Base-by-base conservation (phyloP, 2,888 invertebrate genomes). In the Rhorus exstirpatorius region DNA sequence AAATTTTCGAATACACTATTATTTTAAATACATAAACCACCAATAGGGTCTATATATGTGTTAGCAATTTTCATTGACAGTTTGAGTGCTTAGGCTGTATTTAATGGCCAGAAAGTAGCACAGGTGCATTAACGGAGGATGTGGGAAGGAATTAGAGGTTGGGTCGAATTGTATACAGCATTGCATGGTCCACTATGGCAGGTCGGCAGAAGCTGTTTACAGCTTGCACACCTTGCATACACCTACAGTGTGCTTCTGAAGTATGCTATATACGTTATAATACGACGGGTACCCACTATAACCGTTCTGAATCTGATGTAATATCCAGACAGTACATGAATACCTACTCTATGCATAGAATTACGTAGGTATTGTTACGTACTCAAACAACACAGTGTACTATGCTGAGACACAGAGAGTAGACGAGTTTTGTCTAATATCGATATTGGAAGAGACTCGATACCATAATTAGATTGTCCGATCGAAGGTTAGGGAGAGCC, bases 91-190 rank as follows among this genome's bases (percentile, higher is more conserved):
- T 75, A 35, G 46, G 38, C 63, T 75, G 41, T 75, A 44, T 74
- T 63, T 68, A 68, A 79, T 75, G 74, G 79, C 61, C 68, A 24
- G 46, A 60, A 63, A 61, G 75, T 70, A 67, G 67, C 67, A n/a
- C 61, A 53, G 74, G 75, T 75, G 63, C 68, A 68, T 55, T 68
- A 70, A 70, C 63, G 53, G 17, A 51, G 19, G 46, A n/a, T 44
- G 63, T 24, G 24, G n/a, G 44, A 44, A 24, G 63, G 24, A 21
- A 63, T 24, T 63, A 14, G 24, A 19, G 63, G 61, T 19, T 14
- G 58, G 24, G 17, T 58, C 61, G 53, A 61, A 70, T 75, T 63
- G 74, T 70, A 24, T 44, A 61, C 35, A 17, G 63, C 53, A 70
- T 63, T 19, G 38, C 38, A 68, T 68, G 41, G 31, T 63, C 10